phyloP scores from a whole-genome alignment of 2,113 vertebrate species.

The Scophthalmus maximus region DNA sequence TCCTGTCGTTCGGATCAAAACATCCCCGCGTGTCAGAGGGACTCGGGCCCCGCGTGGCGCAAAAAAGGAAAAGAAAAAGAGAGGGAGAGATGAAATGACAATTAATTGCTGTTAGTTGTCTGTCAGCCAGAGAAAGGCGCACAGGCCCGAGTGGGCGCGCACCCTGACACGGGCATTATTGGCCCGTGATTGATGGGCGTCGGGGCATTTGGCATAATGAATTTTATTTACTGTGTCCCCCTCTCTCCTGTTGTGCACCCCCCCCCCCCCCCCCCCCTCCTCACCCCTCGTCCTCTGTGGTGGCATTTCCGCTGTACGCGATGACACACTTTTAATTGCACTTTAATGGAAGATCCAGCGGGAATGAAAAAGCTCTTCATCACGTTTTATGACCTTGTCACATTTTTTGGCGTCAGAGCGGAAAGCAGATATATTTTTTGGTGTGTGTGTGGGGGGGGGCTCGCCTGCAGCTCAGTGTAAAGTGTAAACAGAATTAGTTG shows the following conservation, averaged over 20 bases:
- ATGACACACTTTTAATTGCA: constrained; percentile 80
- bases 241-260: constrained; percentile 54
- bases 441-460: too few relatives aligned
- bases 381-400: constrained; percentile 78
- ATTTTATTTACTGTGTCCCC: constrained; percentile 81
- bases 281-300: constrained; percentile 32
- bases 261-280: not conserved
- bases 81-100: constrained; percentile 70
- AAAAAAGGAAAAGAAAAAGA: constrained; percentile 1
- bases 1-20: not conserved
- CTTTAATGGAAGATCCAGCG: constrained; percentile 77
- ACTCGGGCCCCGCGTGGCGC: constrained; percentile 42
- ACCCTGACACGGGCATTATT: constrained; percentile 80
- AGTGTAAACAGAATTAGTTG: constrained; percentile 9
- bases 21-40: constrained; percentile 36
- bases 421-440: constrained; percentile 68
- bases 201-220: constrained; percentile 79
- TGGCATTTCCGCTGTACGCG: constrained; percentile 69
- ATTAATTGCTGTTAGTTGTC: constrained; percentile 78
- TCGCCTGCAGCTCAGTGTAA: not conserved
- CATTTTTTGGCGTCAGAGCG: constrained; percentile 62
- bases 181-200: constrained; percentile 80
- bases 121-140: constrained; percentile 70
- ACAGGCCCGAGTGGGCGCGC: constrained; percentile 65
- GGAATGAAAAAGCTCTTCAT: constrained; percentile 73